Conservation (phyloP, 2,797 vertebrate species). For the Chaunax sp. region DNA sequence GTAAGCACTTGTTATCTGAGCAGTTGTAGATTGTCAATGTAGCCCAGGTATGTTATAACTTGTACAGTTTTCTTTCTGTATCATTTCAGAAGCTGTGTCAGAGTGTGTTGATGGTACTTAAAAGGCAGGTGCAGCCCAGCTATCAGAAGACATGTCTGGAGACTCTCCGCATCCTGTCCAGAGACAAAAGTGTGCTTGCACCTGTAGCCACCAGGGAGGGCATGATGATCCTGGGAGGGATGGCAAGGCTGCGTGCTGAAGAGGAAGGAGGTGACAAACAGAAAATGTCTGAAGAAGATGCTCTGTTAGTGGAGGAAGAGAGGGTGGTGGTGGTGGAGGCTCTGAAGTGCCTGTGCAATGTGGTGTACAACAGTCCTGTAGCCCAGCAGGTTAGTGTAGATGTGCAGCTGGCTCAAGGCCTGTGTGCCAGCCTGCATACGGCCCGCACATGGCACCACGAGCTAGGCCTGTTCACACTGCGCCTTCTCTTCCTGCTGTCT, state of each 20-base stretch:
- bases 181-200: slow-evolving; percentile 93
- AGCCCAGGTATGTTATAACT: neutral
- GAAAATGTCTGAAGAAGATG: slow-evolving; percentile 72
- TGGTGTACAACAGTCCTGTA: slow-evolving; percentile 93
- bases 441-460: slow-evolving; percentile 84
- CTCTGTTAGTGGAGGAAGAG: slow-evolving; percentile 78
- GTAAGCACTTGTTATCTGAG: slow-evolving; percentile 79
- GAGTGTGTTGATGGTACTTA: slow-evolving; percentile 87
- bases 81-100: slow-evolving; percentile 90
- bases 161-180: slow-evolving; percentile 95
- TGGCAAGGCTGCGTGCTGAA: slow-evolving; percentile 83
- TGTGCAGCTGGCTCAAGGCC: slow-evolving; percentile 88
- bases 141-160: slow-evolving; percentile 93
- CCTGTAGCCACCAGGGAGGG: slow-evolving; percentile 93
- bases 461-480: slow-evolving; percentile 94
- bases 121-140: slow-evolving; percentile 83
- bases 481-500: slow-evolving; percentile 95
- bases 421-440: slow-evolving; percentile 88
- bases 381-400: slow-evolving; percentile 95
- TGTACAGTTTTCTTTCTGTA: neutral
- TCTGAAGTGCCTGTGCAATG: slow-evolving; percentile 97
- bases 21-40: neutral
- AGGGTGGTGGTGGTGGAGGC: slow-evolving; percentile 94
- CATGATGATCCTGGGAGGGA: slow-evolving; percentile 89
- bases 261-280: slow-evolving; percentile 76